Evolutionary conservation across 2,888 invertebrate genomes (phyloP), one percentile per base, ranked within the genome.

Genomic region (Agrotis clavis): DNA sequence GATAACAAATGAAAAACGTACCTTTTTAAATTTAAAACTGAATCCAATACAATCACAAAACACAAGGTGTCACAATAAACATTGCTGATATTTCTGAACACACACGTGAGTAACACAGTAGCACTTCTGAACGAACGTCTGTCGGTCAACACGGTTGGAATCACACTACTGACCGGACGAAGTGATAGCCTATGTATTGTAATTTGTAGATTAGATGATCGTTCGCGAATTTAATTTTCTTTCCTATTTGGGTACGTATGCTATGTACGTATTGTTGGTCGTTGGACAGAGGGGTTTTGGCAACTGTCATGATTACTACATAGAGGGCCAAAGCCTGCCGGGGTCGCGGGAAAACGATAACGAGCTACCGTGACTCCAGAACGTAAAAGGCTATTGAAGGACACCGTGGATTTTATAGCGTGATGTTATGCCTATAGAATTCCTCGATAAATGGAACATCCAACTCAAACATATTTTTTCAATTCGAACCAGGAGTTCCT

Each of bases 161-260:
- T 59, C 54, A 67, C 64, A 89, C 88, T 90, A 89, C 88, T 90
- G 86, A 79, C 71, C 19, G 51, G 30, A 53, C 21, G 50, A 5
- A 35, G 41, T 30, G 63, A 64, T 54, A 57, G 14, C 41, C 35
- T 30, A 30, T 30, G 5, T 4, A 5, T 5, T 41, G 53, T 59
- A 71, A 25, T 25, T 67, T 51, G 61, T 63, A 19, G 69, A 82
- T 82, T 78, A 61, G 25, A 61, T 61, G 71, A 79, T 77, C 57
- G 53, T 9, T 78, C 45, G 82, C 56, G 41, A 77, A 82, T 82
- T 67, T 77, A 61, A 71, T 65, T 81, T 81, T 60, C 41, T 14
- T 56, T 65, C 25, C 59, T 61, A 51, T 67, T 60, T 60, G 30
- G 13, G 21, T 79, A 67, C 7, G 3, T 51, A 7, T n/a, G n/a